Evolutionary conservation across 35 echinoderm and acorn worm genomes (phyloP), one percentile per base, ranked within the genome.

Genomic region (Eucidaris tribuloides): DNA sequence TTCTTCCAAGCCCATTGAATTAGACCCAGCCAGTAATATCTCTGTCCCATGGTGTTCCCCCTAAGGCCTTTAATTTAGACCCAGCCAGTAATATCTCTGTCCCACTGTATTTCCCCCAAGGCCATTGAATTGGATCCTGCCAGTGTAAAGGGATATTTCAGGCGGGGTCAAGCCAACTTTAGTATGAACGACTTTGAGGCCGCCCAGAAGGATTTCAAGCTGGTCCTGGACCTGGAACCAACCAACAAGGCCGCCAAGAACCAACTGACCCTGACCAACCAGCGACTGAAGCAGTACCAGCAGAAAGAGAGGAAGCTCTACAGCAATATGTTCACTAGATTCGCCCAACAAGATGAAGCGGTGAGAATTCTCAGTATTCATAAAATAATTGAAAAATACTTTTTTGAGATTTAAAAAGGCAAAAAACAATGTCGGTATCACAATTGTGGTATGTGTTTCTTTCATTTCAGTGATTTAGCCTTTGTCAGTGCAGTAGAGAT

Each of bases 181-280:
- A 76, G 76, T 11, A 49, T 89, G 40, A 71, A 45, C 4, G 90
- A 97, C 31, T 81, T n/a, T 17, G 82, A 93, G 30, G 3, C 82
- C 32, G 94, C 90, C 18, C 89, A 86, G 58, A 28, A 54, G 13
- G 94, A 97, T 55, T 97, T 97, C 63, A 23, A 76, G 28, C 80
- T 86, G 52, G 94, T 89, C 3, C 45, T 97, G 28, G 85, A 93
- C 22, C 62, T 93, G n/a, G 86, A 87, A 11, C 86, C 94, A 36
- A 77, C 85, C 5, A 97, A 97, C 82, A 97, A 97, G 50, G 94
- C 94, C 19, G 94, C 94, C n/a, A 97, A 93, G 82, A 92, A 97
- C 57, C 89, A 97, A 71, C 20, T 97, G 32, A 64, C 82, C 0
- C 43, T 97, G 9, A 89, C 85, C 42, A 81, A 82, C 20, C 90